Evolutionary conservation across 2,113 vertebrate species (phyloP), one percentile per base, ranked within the genome.

Genomic region (Verasper variegatus): DNA sequence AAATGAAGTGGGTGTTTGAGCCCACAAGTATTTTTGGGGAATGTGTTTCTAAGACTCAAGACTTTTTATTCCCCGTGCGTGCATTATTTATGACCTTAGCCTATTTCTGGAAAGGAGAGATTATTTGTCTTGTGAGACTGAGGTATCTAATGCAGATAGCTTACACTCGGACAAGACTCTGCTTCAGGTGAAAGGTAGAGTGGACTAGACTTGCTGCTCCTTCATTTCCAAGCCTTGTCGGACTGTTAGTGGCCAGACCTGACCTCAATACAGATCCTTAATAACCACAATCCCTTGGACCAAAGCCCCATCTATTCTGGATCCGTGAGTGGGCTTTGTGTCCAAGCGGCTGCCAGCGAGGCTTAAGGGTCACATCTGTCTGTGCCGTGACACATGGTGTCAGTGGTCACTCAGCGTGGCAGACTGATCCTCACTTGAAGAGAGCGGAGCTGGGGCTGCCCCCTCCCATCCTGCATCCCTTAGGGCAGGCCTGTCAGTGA

Each of bases 221-320:
- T 85, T 81, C 52, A 40, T 84, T 86, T 78, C 12, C 21, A 54
- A 80, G 59, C 56, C 74, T 56, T 60, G 71, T 61, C 24, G 12
- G 77, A 71, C 78, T 42, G 66, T 80, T 89, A 74, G 75, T 14
- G 26, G 68, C 62, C 60, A 89, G 83, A 87, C 81, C 59, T 93
- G 93, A 92, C 93, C 93, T 92, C 91, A 94, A 92, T 93, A 80
- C 88, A 71, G 85, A 83, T 85, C 87, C 86, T 86, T 91, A 93
- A 92, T 93, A 93, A 92, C 80, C 65, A 75, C 84, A 91, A 88
- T 91, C 88, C 77, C 65, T 86, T 71, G 81, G 86, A 87, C 23
- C 11, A 72, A 78, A 84, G 81, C 88, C 83, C 54, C 86, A 20
- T 76, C 73, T 63, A n/a, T 70, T 73, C 78, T 70, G 61, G 72